A percentile compares a stretch with the other conserved stretches of the same genome.
Conservation (phyloP, 2,113 vertebrate species). For the Lepus timidus region DNA sequence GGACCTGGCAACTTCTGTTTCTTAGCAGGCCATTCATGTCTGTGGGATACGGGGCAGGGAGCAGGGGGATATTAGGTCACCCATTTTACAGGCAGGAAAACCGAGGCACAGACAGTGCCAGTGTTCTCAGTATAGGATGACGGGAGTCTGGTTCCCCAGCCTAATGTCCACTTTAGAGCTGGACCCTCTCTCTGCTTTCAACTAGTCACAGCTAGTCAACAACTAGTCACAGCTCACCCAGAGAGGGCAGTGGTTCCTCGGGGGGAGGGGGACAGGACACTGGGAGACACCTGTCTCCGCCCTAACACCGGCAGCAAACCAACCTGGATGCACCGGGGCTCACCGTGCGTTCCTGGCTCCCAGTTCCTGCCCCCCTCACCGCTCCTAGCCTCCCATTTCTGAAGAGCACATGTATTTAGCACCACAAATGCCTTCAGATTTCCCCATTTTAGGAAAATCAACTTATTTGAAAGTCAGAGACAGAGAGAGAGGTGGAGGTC, state of each 20-base stretch:
- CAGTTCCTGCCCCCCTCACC: neutral
- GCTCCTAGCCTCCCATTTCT: neutral
- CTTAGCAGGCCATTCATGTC: no score
- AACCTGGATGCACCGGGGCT: neutral
- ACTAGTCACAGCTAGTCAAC: neutral
- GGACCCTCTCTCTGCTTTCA: neutral
- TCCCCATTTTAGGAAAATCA: neutral
- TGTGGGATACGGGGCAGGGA: neutral
- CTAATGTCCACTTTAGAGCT: rapidly evolving
- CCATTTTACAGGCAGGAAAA: neutral
- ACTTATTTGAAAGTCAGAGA: no score
- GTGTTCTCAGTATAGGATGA: rapidly evolving
- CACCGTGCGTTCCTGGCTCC: rapidly evolving
- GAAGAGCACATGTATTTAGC: neutral
- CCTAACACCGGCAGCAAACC: neutral
- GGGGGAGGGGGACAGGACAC: neutral
- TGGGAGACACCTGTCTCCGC: neutral
- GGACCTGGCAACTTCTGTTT: neutral
- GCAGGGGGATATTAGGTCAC: neutral
- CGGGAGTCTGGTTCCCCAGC: neutral
- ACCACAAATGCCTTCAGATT: neutral
- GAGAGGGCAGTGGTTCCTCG: neutral
- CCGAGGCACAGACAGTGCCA: neutral
- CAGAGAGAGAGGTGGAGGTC: no score
- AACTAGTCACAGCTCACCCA: neutral